Evolutionary conservation across 2,888 invertebrate genomes (phyloP).

Genomic region (Erebia palarica): DNA sequence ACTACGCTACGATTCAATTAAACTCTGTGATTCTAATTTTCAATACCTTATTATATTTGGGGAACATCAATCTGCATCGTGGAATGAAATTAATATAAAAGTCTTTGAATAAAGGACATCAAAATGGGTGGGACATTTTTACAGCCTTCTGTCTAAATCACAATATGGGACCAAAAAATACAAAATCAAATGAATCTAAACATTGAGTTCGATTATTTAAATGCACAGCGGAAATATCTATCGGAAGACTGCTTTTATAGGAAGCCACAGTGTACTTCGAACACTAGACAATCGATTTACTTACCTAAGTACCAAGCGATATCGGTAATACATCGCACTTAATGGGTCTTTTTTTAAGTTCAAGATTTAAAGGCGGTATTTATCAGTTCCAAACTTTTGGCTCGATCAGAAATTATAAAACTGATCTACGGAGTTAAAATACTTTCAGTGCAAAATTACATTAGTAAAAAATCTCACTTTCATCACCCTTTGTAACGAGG

Average conservation of each 20-base stretch:
- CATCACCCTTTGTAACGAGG: slow-evolving; percentile 47
- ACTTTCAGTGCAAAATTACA: slow-evolving; percentile 54
- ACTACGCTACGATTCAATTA: slow-evolving; percentile 57
- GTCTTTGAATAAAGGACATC: slow-evolving; percentile 40
- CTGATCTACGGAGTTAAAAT: slow-evolving; percentile 73
- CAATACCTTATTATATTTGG: slow-evolving; percentile 54
- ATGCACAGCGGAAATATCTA: slow-evolving; percentile 79
- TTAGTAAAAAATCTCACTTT: slow-evolving; percentile 65
- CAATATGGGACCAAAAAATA: slow-evolving; percentile 34
- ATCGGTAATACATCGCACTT: slow-evolving; percentile 73
- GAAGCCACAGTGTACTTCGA: slow-evolving; percentile 78
- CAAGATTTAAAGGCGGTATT: slow-evolving; percentile 76
- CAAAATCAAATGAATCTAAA: slow-evolving; percentile 37
- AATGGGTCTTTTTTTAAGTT: slow-evolving; percentile 62
- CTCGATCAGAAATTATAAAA: slow-evolving; percentile 70
- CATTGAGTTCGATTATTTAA: slow-evolving; percentile 62
- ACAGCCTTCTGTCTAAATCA: slow-evolving; percentile 35
- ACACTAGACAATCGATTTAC: slow-evolving; percentile 71
- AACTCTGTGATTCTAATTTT: slow-evolving; percentile 45
- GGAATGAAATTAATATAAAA: slow-evolving; percentile 54
- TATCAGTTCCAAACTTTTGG: slow-evolving; percentile 79
- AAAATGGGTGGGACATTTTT: slow-evolving; percentile 41
- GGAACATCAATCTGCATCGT: slow-evolving; percentile 60
- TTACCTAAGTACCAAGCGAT: slow-evolving; percentile 75
- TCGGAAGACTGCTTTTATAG: slow-evolving; percentile 81